Percentiles rank a stretch among this genome's conserved stretches.
Conservation (phyloP, 2,113 vertebrate species). For the Anolis sagrei region DNA sequence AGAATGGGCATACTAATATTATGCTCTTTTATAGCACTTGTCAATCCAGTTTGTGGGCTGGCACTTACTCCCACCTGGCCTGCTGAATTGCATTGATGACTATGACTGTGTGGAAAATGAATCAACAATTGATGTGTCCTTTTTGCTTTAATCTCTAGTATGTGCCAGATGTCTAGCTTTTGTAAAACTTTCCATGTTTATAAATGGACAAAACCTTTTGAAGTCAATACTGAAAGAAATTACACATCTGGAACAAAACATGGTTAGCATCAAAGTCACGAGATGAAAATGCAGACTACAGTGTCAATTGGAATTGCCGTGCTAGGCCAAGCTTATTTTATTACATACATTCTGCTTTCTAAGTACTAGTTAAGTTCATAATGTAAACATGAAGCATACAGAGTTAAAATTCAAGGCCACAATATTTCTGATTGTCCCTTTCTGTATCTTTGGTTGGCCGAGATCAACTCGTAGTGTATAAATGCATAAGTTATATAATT, state of each 20-base stretch:
- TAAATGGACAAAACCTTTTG: slow-evolving; percentile 2
- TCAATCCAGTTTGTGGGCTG: not conserved
- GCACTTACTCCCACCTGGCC: not conserved
- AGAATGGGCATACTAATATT: not conserved
- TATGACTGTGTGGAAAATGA: slow-evolving; percentile 15
- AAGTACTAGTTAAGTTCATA: slow-evolving; percentile 85
- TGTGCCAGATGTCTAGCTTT: not conserved
- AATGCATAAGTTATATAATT: slow-evolving; percentile 97
- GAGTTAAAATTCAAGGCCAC: slow-evolving; percentile 89
- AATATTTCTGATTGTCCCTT: slow-evolving; percentile 78
- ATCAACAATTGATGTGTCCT: not conserved
- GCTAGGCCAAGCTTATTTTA: slow-evolving; percentile 88
- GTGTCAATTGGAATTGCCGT: slow-evolving; percentile 76
- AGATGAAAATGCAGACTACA: slow-evolving; percentile 73
- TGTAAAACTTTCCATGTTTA: slow-evolving; percentile 12
- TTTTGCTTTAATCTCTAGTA: not conserved
- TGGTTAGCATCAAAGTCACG: slow-evolving; percentile 20
- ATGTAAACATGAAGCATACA: slow-evolving; percentile 92
- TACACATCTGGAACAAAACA: slow-evolving; percentile 18
- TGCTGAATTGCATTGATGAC: not conserved
- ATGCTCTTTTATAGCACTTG: not conserved
- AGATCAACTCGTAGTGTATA: slow-evolving; percentile 98
- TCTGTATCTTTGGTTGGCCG: slow-evolving; percentile 88
- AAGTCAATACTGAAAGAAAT: slow-evolving; percentile 20
- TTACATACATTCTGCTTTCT: slow-evolving; percentile 87